Evolutionary conservation across 1,140 invertebrate genomes (phyloP).

Genomic region (Elysia chlorotica): DNA sequence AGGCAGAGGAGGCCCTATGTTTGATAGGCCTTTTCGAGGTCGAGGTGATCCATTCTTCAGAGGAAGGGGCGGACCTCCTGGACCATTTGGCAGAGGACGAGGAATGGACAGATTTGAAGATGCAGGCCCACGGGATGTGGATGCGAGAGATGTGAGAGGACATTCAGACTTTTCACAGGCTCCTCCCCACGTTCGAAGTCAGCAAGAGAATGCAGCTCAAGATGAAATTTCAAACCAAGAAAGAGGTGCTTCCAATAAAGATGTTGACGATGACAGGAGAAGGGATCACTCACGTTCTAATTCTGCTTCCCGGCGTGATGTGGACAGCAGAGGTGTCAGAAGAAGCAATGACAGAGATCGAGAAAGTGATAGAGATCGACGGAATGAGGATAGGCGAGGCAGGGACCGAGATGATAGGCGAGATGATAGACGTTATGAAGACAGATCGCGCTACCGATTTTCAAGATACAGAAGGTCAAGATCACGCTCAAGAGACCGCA

Average conservation of each 20-base stretch:
- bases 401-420: slow-evolving; percentile 27
- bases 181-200: no score
- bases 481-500: slow-evolving; percentile 18
- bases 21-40: slow-evolving; percentile 1
- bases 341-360: slow-evolving; percentile 20
- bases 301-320: no score
- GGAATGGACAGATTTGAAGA: slow-evolving; percentile 24
- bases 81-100: slow-evolving; percentile 15
- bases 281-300: no score
- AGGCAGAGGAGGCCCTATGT: slow-evolving; percentile 3
- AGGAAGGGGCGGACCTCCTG: slow-evolving; percentile 2
- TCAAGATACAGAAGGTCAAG: slow-evolving; percentile 33
- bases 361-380: slow-evolving; percentile 26
- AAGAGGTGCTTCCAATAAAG: no score
- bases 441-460: slow-evolving; percentile 15
- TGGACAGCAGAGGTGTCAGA: background rate
- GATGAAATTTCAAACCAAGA: no score
- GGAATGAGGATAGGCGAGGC: slow-evolving; percentile 24
- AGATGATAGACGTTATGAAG: slow-evolving; percentile 6
- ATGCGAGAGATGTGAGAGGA: slow-evolving; percentile 4
- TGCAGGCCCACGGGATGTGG: slow-evolving; percentile 1
- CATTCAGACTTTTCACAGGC: no score
- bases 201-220: no score
- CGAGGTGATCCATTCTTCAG: no score
- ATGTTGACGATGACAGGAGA: no score